Evolutionary conservation across 2,113 vertebrate species (phyloP).

Genomic region (Mesembrinibis cayennensis): DNA sequence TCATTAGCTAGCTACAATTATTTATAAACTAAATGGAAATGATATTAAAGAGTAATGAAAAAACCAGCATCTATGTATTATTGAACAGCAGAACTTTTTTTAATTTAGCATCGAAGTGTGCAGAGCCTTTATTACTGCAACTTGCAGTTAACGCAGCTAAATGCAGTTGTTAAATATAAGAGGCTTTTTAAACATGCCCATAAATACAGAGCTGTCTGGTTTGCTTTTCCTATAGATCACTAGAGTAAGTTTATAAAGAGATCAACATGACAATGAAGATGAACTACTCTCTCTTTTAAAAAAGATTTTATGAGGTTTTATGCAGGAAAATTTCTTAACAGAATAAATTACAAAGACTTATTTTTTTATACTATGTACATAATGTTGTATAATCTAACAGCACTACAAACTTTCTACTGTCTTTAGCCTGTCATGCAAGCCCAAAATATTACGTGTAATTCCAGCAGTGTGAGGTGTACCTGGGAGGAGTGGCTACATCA

Average conservation of each 20-base stretch:
- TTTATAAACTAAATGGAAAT: conserved; percentile 92
- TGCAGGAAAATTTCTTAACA: conserved; percentile 10
- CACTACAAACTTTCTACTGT: neutral
- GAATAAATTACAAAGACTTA: neutral
- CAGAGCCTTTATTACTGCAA: conserved; percentile 72
- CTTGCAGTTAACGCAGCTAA: conserved; percentile 72
- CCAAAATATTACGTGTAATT: neutral
- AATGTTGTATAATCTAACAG: neutral
- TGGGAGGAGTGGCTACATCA: fast-evolving
- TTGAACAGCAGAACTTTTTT: conserved; percentile 78
- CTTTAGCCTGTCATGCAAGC: neutral
- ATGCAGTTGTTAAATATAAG: conserved; percentile 74
- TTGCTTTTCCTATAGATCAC: conserved; percentile 64
- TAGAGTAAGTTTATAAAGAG: conserved; percentile 66
- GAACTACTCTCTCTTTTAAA: conserved; percentile 31
- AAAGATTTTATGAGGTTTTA: conserved; percentile 19
- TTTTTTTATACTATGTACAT: neutral
- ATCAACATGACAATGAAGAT: conserved; percentile 58
- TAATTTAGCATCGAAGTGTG: conserved; percentile 73
- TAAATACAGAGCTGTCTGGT: conserved; percentile 65
- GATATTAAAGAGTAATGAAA: conserved; percentile 78
- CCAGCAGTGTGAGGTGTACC: neutral
- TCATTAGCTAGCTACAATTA: conserved; percentile 91
- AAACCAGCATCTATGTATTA: conserved; percentile 75
- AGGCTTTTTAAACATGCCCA: conserved; percentile 58